Evolutionary conservation across 1,140 invertebrate genomes (phyloP), one percentile per base, ranked within the genome.

Genomic region (Drosophila kanapiae): DNA sequence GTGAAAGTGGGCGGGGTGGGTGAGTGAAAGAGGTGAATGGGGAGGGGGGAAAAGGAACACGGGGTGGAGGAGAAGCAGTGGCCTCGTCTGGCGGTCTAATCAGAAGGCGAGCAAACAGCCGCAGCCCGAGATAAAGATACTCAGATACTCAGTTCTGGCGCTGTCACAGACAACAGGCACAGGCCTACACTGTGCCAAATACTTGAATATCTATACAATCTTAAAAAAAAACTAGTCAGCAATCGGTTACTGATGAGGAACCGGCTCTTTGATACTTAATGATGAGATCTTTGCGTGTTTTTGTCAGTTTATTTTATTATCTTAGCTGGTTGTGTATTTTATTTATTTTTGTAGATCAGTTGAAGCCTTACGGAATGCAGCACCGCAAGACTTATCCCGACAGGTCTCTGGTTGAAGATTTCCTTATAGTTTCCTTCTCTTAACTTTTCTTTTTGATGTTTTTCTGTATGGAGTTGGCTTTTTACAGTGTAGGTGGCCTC

Each of bases 101-200:
- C 84, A 88, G 85, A 58, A 90, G 78, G 72, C 85, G 62, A 51
- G 82, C 80, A 88, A 90, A 88, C 80, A 88, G 85, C 85, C 71
- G 51, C 84, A 78, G 83, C 78, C 53, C 33, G 31, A 78, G 77
- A 88, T 80, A 85, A 78, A 78, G 82, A 78, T 64, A 71, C 79
- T 58, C 43, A 16, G 45, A 78, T 63, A 60, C 78, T 29, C 18
- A 43, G 51, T 29, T 16, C 57, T 3, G 58, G 58, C 40, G 49
- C 13, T 48, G 58, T 42, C 64, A 60, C 37, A 70, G 51, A 43
- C 57, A 68, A 70, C 51, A 63, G 64, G 18, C 53, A 54, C 13
- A 27, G 48, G 48, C 6, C 9, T 43, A 27, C 64, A 78, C 75
- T 63, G 53, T 0, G 10, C 3, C 6, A 76, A 76, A 67, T 16